Evolutionary conservation across 1,140 invertebrate genomes (phyloP), one percentile per base, ranked within the genome.

Genomic region (Papilio machaon): DNA sequence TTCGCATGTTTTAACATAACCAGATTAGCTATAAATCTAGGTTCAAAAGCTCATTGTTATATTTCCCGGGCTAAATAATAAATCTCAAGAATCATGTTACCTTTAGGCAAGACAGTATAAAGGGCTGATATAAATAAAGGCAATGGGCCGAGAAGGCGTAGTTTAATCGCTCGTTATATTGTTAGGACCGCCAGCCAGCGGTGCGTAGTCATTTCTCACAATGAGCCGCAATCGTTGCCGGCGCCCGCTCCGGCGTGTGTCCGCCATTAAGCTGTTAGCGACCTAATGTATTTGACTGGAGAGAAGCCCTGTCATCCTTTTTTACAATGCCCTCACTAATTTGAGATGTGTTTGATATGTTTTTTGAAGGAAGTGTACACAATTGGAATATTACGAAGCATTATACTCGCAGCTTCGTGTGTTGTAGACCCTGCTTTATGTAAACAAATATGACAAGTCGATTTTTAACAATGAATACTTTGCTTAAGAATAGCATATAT

Each of bases 161-260:
- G 87, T 90, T 35, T 88, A 90, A 91, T 91, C 87, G 86, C 78
- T 82, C 83, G 89, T 91, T 91, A 89, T 91, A 91, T 91, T 89
- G 86, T 89, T 87, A 88, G 78, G 77, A 79, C 81, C 79, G 30
- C 64, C 58, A 54, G 17, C 52, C 58, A 54, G 49, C 35, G 78
- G 76, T 82, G 80, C 67, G 64, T 60, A 81, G 75, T 82, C 81
- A 89, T 87, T 85, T 81, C 81, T 87, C 83, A 83, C 82, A 79
- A 76, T 35, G 73, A 23, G 70, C 73, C 67, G 83, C 81, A 75
- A 80, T 84, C 80, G 82, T 84, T 84, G 84, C 43, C 77, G 84
- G 85, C 88, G 89, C 88, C 89, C 89, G 90, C 87, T 87, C 35
- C 77, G 85, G 85, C 88, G 89, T 89, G 89, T 90, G 91, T 88